Evolutionary conservation across 2,888 invertebrate species (phyloP), one percentile per base, ranked within the genome.

Genomic region (Diadegma fenestrale): DNA sequence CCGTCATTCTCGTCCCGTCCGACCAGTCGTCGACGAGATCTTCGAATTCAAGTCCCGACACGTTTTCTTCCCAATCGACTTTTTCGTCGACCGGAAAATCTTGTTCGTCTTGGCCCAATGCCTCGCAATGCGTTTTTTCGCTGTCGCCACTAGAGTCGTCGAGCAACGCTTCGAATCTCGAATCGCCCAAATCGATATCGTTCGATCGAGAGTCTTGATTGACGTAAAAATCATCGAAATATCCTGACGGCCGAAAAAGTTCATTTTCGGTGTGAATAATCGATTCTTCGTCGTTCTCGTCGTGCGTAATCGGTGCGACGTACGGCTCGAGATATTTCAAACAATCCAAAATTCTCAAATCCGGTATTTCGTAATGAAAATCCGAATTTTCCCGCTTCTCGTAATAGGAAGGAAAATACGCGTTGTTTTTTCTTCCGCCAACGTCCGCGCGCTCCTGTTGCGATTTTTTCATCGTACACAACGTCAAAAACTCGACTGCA

Each of bases 401-500:
- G 30, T 77, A 61, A 43, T 78, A 69, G 5, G 30, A 33, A 0
- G 89, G 88, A 19, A 89, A 54, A 84, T 90, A 92, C 10, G 86
- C 84, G 77, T 82, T 78, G 8, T 14, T 77, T 17, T 17, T 43
- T 1, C 64, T 22, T 26, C 48, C 48, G 12, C 76, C 58, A 37
- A 37, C 51, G 19, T 43, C 51, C 2, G 75, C 48, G 30, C 69
- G n/a, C 12, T 91, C 90, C 7, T 78, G 87, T 77, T 89, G 87
- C 0, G 94, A 93, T 75, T 87, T 89, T 58, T 88, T 90, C 82
- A 93, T 89, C 7, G 93, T 87, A 30, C 91, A 92, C 0, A 90
- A 82, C 0, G 92, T 94, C 43, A 94, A 84, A 83, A 94, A 94
- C 22, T 94, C 93, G 6, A 91, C 61, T 0, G 90, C 90, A 6